A percentile compares a stretch with the other conserved stretches of the same genome.
Evolutionary conservation across 2,888 invertebrate species (phyloP).

Genomic region (Aphodius granarius): DNA sequence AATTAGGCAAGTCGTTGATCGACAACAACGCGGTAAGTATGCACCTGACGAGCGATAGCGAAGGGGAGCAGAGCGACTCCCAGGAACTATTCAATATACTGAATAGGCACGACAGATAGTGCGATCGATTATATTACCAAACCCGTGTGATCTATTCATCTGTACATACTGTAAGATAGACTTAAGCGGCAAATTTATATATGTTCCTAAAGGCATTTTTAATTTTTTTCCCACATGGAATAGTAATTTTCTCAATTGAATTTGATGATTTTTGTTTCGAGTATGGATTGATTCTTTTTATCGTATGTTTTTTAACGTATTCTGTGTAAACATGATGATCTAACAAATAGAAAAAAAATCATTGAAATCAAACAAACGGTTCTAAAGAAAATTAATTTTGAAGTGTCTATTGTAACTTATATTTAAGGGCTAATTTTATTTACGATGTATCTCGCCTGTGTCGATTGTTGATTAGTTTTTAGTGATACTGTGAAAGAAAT

Average conservation of each 20-base stretch:
- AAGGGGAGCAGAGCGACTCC: conserved; percentile 54
- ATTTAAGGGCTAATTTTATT: conserved; percentile 2
- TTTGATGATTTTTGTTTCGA: too few relatives aligned
- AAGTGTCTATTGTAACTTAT: not conserved
- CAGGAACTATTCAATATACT: conserved; percentile 58
- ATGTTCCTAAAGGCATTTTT: not conserved
- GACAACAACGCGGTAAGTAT: conserved; percentile 35
- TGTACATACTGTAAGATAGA: not conserved
- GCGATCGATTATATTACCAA: not conserved
- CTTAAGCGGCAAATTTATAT: not conserved
- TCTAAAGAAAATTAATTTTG: not conserved
- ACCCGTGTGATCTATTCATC: not conserved
- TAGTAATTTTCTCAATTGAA: too few relatives aligned
- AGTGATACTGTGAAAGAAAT: conserved; percentile 1
- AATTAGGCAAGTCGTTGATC: conserved; percentile 47
- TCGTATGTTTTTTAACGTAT: too few relatives aligned
- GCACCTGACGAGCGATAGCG: conserved; percentile 42
- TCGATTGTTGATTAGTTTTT: conserved; percentile 1
- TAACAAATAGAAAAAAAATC: too few relatives aligned
- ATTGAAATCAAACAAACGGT: too few relatives aligned
- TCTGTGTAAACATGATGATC: too few relatives aligned
- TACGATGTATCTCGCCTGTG: not conserved
- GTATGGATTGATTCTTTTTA: too few relatives aligned
- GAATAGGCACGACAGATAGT: conserved; percentile 48
- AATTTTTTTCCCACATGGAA: too few relatives aligned